Conservation (phyloP, 1,140 invertebrate genomes). For the Drosophila sp. region DNA sequence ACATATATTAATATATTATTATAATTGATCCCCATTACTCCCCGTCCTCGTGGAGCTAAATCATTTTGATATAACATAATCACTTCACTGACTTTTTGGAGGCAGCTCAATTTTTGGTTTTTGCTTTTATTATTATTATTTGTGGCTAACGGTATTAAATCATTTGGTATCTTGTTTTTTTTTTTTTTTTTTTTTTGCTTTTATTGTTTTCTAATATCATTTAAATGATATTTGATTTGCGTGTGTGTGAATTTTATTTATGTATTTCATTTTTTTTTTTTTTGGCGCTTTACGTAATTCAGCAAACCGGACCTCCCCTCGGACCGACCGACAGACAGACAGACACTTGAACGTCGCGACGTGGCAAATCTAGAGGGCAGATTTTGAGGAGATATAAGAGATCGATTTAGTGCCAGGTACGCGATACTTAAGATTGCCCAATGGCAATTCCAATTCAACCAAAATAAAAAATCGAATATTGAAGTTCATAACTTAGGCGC, state of each 20-base stretch:
- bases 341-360: conserved; percentile 10
- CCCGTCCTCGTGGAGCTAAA: conserved; percentile 12
- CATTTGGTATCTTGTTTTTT: conserved; percentile 13
- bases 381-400: conserved; percentile 46
- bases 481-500: conserved; percentile 37
- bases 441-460: conserved; percentile 21
- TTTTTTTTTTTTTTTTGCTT: conserved; percentile 15
- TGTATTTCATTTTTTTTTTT: conserved; percentile 14
- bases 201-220: conserved; percentile 55
- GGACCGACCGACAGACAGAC: too few species aligned
- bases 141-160: conserved; percentile 40
- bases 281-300: conserved; percentile 64
- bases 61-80: conserved; percentile 43
- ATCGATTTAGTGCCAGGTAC: conserved; percentile 66
- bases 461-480: conserved; percentile 23
- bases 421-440: conserved; percentile 47
- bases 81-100: conserved; percentile 63
- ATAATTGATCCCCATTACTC: conserved; percentile 8
- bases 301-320: conserved; percentile 62
- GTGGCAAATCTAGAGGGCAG: conserved; percentile 34
- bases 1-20: conserved; percentile 38
- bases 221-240: conserved; percentile 53
- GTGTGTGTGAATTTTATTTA: background rate
- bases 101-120: conserved; percentile 39
- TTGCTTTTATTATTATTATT: conserved; percentile 25